Percentiles rank a stretch among this genome's conserved stretches.
Conservation (phyloP, 2,797 vertebrate species). For the Poecilia picta region DNA sequence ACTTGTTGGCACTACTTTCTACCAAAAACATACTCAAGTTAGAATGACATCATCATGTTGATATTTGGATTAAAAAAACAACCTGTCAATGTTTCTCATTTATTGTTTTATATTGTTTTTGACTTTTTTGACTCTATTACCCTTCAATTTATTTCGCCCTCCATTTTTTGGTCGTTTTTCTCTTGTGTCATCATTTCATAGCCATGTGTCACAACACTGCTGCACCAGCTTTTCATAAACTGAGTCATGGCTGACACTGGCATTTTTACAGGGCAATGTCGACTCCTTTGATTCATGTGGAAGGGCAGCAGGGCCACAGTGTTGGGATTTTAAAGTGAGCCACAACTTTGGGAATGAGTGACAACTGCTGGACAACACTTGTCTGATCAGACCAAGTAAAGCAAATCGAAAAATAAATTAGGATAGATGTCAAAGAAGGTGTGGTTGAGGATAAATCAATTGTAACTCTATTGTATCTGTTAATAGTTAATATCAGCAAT, state of each 20-base stretch:
- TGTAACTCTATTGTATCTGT: not conserved
- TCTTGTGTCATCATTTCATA: constrained; percentile 24
- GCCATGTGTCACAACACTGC: constrained; percentile 27
- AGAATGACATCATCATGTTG: constrained; percentile 2
- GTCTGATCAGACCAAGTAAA: not conserved
- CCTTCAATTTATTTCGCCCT: constrained; percentile 16
- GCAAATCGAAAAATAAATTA: not conserved
- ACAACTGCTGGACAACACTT: constrained; percentile 11
- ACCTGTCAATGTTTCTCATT: constrained; percentile 17
- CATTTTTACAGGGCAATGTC: constrained; percentile 13
- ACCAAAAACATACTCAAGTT: not conserved
- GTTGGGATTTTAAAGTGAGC: constrained; percentile 3
- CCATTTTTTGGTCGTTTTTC: constrained; percentile 13
- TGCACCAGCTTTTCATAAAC: constrained; percentile 25
- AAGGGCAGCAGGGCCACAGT: constrained; percentile 4
- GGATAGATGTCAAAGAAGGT: not conserved
- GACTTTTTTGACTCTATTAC: constrained; percentile 1
- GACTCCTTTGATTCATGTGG: constrained; percentile 23
- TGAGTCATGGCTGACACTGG: constrained; percentile 21
- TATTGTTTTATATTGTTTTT: not conserved
- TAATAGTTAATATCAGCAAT: not conserved
- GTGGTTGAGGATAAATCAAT: not conserved
- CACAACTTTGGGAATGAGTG: constrained; percentile 2
- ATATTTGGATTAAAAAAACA: constrained; percentile 2
- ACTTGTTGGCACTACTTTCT: not conserved